Evolutionary conservation across 2,888 invertebrate genomes (phyloP).

Genomic region (Eilema depressum): DNA sequence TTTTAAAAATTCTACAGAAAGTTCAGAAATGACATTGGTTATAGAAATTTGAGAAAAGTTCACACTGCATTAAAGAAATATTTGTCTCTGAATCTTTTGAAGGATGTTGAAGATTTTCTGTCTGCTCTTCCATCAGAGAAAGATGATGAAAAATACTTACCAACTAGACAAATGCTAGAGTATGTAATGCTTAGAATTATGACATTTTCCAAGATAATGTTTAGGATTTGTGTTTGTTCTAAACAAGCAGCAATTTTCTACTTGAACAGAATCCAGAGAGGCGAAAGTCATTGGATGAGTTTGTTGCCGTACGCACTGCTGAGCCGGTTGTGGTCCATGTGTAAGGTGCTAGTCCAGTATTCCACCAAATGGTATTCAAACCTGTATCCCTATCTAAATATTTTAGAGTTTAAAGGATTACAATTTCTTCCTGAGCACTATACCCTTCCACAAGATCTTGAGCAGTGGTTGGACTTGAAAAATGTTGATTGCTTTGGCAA

Average conservation of each 20-base stretch:
- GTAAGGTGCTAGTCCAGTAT: conserved; percentile 78
- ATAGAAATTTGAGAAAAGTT: conserved; percentile 84
- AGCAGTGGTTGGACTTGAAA: conserved; percentile 80
- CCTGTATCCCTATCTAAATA: conserved; percentile 70
- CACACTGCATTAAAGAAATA: conserved; percentile 84
- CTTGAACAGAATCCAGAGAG: conserved; percentile 81
- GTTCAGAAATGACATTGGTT: conserved; percentile 87
- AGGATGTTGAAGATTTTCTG: conserved; percentile 74
- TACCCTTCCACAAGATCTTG: conserved; percentile 78
- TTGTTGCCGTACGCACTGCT: conserved; percentile 85
- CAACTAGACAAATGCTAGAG: conserved; percentile 88
- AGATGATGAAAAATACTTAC: conserved; percentile 70
- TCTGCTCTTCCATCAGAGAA: conserved; percentile 66
- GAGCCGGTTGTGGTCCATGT: conserved; percentile 86
- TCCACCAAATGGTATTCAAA: conserved; percentile 83
- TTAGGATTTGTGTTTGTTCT: conserved; percentile 79
- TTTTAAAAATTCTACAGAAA: too few relatives aligned
- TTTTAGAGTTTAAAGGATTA: conserved; percentile 77
- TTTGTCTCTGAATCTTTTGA: conserved; percentile 76
- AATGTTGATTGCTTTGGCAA: conserved; percentile 77
- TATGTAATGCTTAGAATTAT: conserved; percentile 85
- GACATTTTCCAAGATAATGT: conserved; percentile 86
- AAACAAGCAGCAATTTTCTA: conserved; percentile 83
- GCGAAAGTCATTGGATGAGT: conserved; percentile 87
- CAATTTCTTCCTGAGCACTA: conserved; percentile 80